Percentiles rank a stretch among this genome's conserved stretches.
phyloP scores from a whole-genome alignment of 2,888 invertebrate species.

The Didymodactylos carnosus region DNA sequence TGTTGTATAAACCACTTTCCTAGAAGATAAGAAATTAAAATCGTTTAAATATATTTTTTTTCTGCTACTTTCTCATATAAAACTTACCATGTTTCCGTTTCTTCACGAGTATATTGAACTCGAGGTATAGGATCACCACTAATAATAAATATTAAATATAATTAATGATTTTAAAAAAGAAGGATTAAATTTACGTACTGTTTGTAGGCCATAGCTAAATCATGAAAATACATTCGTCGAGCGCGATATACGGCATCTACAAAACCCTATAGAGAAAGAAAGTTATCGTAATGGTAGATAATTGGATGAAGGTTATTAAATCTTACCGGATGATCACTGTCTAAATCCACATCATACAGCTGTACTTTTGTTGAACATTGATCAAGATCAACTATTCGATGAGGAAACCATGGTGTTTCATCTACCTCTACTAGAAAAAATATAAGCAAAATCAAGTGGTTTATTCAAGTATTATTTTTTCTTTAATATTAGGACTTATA shows the following conservation, averaged over 20 bases:
- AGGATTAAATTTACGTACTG: slow-evolving; percentile 42
- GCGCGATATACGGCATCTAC: slow-evolving; percentile 71
- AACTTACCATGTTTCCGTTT: slow-evolving; percentile 61
- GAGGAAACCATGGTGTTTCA: slow-evolving; percentile 74
- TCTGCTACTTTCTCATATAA: background rate
- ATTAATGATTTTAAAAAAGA: background rate
- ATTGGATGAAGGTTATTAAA: background rate
- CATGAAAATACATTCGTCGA: slow-evolving; percentile 71
- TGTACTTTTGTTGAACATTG: slow-evolving; percentile 76
- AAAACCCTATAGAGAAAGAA: slow-evolving; percentile 42
- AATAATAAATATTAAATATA: slow-evolving; percentile 17
- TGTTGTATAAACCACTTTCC: slow-evolving; percentile 51
- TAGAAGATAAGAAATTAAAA: background rate
- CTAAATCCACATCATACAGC: slow-evolving; percentile 77
- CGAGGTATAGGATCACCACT: slow-evolving; percentile 72
- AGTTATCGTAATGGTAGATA: background rate
- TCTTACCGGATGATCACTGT: slow-evolving; percentile 74
- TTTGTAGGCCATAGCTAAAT: slow-evolving; percentile 81
- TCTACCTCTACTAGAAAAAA: slow-evolving; percentile 7
- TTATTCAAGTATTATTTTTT: too few species aligned
- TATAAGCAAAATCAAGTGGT: background rate
- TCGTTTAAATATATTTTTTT: background rate
- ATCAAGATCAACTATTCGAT: slow-evolving; percentile 76
- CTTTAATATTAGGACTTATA: too few species aligned
- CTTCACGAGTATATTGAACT: slow-evolving; percentile 70